phyloP scores from a whole-genome alignment of 1,140 invertebrate species.

The Euwallacea fornicatus region DNA sequence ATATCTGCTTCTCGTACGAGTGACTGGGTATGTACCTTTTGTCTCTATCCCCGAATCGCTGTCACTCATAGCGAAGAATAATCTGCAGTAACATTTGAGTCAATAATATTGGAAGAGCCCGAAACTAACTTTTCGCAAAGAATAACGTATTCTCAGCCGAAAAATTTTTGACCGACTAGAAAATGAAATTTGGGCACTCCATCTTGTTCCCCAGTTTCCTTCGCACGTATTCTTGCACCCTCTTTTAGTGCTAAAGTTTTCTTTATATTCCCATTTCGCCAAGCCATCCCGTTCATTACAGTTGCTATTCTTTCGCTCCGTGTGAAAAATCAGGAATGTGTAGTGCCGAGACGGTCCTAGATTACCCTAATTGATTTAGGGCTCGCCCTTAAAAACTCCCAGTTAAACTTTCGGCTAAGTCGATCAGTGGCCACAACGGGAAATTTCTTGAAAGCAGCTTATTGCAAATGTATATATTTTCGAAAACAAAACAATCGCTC shows the following conservation, averaged over 20 bases:
- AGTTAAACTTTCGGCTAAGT: neutral
- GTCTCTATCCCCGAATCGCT: too few species aligned
- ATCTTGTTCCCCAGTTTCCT: slow-evolving; percentile 40
- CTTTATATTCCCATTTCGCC: slow-evolving; percentile 49
- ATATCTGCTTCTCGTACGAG: too few species aligned
- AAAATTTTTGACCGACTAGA: slow-evolving; percentile 45
- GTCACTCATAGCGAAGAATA: neutral
- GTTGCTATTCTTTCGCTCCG: slow-evolving; percentile 45
- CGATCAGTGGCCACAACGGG: neutral
- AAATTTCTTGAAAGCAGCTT: slow-evolving; percentile 11
- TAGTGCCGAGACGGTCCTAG: slow-evolving; percentile 14
- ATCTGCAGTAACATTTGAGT: neutral
- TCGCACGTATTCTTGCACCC: slow-evolving; percentile 41
- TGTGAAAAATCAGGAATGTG: slow-evolving; percentile 25
- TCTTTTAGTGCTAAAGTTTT: slow-evolving; percentile 48
- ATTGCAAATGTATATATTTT: slow-evolving; percentile 15
- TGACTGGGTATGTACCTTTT: too few species aligned
- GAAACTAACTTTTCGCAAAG: slow-evolving; percentile 8
- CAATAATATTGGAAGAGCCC: neutral
- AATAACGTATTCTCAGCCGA: slow-evolving; percentile 26
- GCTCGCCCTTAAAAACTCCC: neutral
- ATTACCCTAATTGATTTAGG: slow-evolving; percentile 5
- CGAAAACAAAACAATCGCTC: slow-evolving; percentile 22
- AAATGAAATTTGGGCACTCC: slow-evolving; percentile 51
- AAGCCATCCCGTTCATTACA: slow-evolving; percentile 43